Evolutionary conservation across 2,113 vertebrate genomes (phyloP).

Genomic region (Megaceryle torquata): DNA sequence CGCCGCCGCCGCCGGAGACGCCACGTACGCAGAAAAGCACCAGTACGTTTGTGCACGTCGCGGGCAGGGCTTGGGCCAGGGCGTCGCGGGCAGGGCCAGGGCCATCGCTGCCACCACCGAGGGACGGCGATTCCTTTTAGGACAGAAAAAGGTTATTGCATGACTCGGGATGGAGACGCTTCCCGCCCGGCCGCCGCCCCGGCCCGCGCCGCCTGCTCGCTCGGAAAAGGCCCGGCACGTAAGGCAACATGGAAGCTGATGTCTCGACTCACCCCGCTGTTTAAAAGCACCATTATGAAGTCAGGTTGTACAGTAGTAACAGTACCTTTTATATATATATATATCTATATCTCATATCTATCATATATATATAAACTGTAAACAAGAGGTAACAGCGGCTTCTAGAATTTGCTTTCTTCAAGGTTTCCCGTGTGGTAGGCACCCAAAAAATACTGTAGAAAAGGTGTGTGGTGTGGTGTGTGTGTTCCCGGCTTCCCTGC

Average conservation of each 20-base stretch:
- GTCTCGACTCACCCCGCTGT: slow-evolving; percentile 85
- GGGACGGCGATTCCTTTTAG: neutral
- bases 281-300: slow-evolving; percentile 94
- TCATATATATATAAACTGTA: slow-evolving; percentile 93
- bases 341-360: slow-evolving; percentile 76
- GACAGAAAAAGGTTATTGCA: slow-evolving; percentile 6
- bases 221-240: slow-evolving; percentile 69
- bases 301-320: slow-evolving; percentile 97
- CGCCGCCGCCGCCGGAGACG: neutral
- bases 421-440: slow-evolving; percentile 87
- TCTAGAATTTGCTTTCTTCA: slow-evolving; percentile 84
- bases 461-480: slow-evolving; percentile 71
- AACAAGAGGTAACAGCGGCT: slow-evolving; percentile 95
- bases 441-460: slow-evolving; percentile 87
- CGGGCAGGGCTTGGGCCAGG: neutral
- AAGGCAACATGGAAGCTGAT: slow-evolving; percentile 88
- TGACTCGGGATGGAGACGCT: neutral
- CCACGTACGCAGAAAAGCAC: slow-evolving; percentile 52
- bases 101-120: neutral
- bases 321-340: slow-evolving; percentile 85
- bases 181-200: slow-evolving; percentile 32
- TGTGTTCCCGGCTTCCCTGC: slow-evolving; percentile 68
- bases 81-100: neutral
- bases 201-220: slow-evolving; percentile 38
- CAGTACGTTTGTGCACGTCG: slow-evolving; percentile 1